Percentiles rank a stretch among this genome's conserved stretches.
Conservation (phyloP, 1,140 invertebrate species). For the Drosophila sp. region DNA sequence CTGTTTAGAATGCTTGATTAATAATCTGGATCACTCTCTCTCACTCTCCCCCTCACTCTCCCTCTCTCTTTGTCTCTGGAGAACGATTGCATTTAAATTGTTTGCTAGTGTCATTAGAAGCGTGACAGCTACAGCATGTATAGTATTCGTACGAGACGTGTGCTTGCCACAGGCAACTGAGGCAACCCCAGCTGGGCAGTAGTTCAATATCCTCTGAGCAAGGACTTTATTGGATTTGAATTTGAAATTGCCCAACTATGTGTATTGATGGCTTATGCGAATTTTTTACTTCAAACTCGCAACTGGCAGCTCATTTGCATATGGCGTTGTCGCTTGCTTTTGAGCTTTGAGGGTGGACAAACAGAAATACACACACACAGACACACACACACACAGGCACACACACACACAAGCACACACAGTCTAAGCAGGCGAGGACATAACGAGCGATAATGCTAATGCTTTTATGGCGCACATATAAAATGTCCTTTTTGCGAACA, state of each 20-base stretch:
- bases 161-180: not conserved
- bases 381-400: slow-evolving; percentile 12
- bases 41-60: not conserved
- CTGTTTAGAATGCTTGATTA: slow-evolving; percentile 21
- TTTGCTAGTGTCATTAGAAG: slow-evolving; percentile 9
- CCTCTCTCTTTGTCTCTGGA: not conserved
- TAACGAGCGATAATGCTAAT: slow-evolving; percentile 84
- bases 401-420: slow-evolving; percentile 21
- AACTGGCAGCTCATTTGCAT: slow-evolving; percentile 69
- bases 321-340: slow-evolving; percentile 55
- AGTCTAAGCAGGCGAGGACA: slow-evolving; percentile 55
- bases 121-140: not conserved
- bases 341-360: slow-evolving; percentile 48
- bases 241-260: slow-evolving; percentile 54
- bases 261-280: slow-evolving; percentile 74
- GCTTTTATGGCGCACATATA: slow-evolving; percentile 80
- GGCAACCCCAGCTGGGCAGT: slow-evolving; percentile 45
- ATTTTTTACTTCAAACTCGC: slow-evolving; percentile 22
- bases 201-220: slow-evolving; percentile 37
- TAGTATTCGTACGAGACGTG: too few relatives aligned
- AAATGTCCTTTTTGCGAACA: slow-evolving; percentile 81
- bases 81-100: slow-evolving; percentile 15
- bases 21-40: not conserved
- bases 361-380: slow-evolving; percentile 26
- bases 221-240: slow-evolving; percentile 73